Percentiles rank a stretch among this genome's conserved stretches.
phyloP scores from a whole-genome alignment of 92 coral and sea anemone species.

The Epizoanthus rinbou region DNA sequence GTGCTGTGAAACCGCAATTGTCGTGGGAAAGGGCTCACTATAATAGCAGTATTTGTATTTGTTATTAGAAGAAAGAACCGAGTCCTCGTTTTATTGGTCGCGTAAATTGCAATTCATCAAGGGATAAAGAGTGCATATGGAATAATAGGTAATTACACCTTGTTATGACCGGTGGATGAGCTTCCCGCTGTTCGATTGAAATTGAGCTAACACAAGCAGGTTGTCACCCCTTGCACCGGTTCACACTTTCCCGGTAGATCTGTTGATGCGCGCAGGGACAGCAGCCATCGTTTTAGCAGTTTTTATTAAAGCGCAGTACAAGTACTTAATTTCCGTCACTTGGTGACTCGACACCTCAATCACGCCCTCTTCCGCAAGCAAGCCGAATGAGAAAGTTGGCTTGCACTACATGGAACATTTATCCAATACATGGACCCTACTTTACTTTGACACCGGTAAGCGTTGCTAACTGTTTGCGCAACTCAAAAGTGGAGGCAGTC shows the following conservation, averaged over 20 bases:
- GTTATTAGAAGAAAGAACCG: slow-evolving; percentile 30
- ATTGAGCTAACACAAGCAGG: background rate
- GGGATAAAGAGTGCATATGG: slow-evolving; percentile 40
- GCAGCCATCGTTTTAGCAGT: background rate
- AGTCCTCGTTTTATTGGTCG: slow-evolving; percentile 39
- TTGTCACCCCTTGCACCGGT: background rate
- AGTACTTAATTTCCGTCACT: background rate
- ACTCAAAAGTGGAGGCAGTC: background rate
- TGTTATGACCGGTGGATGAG: slow-evolving; percentile 34
- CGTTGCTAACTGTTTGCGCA: slow-evolving; percentile 35
- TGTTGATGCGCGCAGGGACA: slow-evolving; percentile 22
- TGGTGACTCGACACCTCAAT: background rate
- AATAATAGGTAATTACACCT: slow-evolving; percentile 36
- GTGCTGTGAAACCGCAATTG: slow-evolving; percentile 49
- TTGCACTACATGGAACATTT: background rate
- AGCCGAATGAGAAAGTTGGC: slow-evolving; percentile 26
- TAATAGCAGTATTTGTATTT: slow-evolving; percentile 47
- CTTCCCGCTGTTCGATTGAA: slow-evolving; percentile 32
- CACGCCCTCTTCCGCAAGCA: slow-evolving; percentile 4
- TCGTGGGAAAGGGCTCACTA: slow-evolving; percentile 6
- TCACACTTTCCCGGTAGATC: background rate
- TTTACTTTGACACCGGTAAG: slow-evolving; percentile 13
- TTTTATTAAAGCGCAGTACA: background rate
- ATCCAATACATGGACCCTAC: slow-evolving; percentile 21
- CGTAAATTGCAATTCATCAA: slow-evolving; percentile 40